A percentile compares a stretch with the other conserved stretches of the same genome.
phyloP scores from a whole-genome alignment of 2,113 vertebrate species.

The Lutjanus erythropterus region DNA sequence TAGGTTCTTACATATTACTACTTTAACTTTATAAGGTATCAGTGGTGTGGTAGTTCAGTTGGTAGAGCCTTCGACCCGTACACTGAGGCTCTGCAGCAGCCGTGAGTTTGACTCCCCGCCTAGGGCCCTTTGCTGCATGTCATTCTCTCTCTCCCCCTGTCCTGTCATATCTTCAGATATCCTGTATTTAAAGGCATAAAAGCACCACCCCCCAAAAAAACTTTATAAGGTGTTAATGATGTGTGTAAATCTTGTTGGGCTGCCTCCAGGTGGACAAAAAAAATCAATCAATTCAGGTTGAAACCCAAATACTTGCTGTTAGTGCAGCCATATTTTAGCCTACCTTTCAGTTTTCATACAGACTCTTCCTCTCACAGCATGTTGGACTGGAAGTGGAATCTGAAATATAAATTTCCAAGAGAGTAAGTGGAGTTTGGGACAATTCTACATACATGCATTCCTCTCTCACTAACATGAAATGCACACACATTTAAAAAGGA shows the following conservation, averaged over 20 bases:
- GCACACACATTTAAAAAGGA: not conserved
- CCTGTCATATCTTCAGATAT: too few species aligned
- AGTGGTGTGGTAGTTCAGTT: too few species aligned
- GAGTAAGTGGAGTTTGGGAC: not conserved
- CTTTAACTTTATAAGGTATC: too few species aligned
- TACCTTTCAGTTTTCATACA: not conserved
- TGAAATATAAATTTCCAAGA: not conserved
- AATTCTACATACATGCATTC: not conserved
- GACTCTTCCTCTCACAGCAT: not conserved
- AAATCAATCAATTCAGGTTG: not conserved
- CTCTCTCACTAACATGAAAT: not conserved
- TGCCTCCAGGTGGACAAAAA: not conserved
- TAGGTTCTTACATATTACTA: too few species aligned
- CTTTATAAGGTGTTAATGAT: too few species aligned
- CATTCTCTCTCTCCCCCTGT: too few species aligned
- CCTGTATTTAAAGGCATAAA: too few species aligned
- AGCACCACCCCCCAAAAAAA: too few species aligned
- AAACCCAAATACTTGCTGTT: not conserved
- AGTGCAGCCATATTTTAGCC: not conserved
- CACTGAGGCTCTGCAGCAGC: too few species aligned
- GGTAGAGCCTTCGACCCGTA: too few species aligned
- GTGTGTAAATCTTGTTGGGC: not conserved
- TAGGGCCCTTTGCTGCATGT: too few species aligned
- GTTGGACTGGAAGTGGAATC: not conserved
- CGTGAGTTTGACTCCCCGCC: too few species aligned